Percentiles rank a stretch among this genome's conserved stretches.
Conservation (phyloP, 2,888 invertebrate species). For the Cheilosia grossa region DNA sequence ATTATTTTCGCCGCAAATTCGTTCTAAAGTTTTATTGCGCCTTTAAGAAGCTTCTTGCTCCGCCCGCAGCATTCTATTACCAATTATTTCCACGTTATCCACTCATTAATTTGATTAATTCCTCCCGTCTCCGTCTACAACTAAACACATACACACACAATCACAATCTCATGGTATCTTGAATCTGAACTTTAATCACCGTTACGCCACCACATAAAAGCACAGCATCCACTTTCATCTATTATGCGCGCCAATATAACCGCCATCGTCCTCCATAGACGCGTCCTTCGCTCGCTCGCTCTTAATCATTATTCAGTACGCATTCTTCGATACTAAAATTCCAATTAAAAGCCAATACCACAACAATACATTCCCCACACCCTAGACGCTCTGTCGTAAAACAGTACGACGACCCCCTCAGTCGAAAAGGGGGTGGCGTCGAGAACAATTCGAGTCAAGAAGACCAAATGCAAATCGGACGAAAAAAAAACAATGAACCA, state of each 20-base stretch:
- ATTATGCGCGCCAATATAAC: slow-evolving; percentile 25
- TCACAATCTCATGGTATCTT: background rate
- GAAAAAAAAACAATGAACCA: slow-evolving; percentile 1
- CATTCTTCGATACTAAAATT: slow-evolving; percentile 71
- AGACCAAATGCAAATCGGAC: slow-evolving; percentile 41
- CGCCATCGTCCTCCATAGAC: slow-evolving; percentile 1
- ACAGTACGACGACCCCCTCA: slow-evolving; percentile 12
- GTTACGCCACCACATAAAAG: slow-evolving; percentile 15
- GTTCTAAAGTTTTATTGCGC: slow-evolving; percentile 42
- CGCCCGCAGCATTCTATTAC: slow-evolving; percentile 33
- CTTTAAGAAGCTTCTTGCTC: slow-evolving; percentile 1
- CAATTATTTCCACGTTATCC: slow-evolving; percentile 69
- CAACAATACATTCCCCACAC: slow-evolving; percentile 37
- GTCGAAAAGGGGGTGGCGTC: background rate
- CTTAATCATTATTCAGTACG: slow-evolving; percentile 71
- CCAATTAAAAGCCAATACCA: slow-evolving; percentile 74
- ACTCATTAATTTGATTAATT: slow-evolving; percentile 71
- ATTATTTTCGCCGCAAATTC: slow-evolving; percentile 30
- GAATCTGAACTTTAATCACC: slow-evolving; percentile 58
- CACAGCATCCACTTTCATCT: slow-evolving; percentile 41
- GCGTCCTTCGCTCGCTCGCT: slow-evolving; percentile 9
- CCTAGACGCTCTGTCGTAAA: slow-evolving; percentile 17
- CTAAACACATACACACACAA: background rate
- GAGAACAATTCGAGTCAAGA: slow-evolving; percentile 34
- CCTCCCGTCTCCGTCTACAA: background rate